These are phyloP conservation scores for Picathartes gymnocephalus DNA, from an alignment of 2,113 vertebrate species.

Conservation along the genomic window DNA sequence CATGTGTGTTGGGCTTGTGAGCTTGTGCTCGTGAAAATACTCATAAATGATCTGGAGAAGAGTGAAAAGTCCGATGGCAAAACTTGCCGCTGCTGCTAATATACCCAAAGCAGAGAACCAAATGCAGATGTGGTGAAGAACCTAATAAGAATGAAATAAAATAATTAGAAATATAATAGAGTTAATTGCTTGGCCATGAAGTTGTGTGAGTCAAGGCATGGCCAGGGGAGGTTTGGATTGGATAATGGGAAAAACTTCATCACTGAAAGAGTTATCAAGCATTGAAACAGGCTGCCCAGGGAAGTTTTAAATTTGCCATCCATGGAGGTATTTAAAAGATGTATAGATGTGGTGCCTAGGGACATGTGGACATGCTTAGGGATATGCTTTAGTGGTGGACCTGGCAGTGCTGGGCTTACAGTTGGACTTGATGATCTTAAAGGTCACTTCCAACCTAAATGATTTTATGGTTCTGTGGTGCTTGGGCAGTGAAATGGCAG, in stretches of 20 bases:
- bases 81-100: background rate
- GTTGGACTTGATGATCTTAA: background rate
- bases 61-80: background rate
- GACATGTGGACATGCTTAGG: background rate
- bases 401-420: background rate
- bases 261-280: background rate
- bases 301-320: background rate
- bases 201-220: background rate
- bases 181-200: rapidly evolving
- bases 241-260: background rate
- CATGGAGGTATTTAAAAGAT: background rate
- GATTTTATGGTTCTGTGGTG: background rate
- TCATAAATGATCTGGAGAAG: background rate
- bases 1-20: background rate
- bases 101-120: background rate
- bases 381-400: background rate
- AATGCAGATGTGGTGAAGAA: background rate
- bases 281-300: background rate
- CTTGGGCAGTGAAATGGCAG: background rate
- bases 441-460: background rate
- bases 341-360: background rate
- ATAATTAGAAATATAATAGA: background rate
- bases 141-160: background rate
- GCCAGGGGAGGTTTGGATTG: background rate
- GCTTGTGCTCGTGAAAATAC: background rate